These are phyloP conservation scores for Sebastes reedi DNA, from an alignment of 2,797 vertebrate species.

Conservation along the genomic window DNA sequence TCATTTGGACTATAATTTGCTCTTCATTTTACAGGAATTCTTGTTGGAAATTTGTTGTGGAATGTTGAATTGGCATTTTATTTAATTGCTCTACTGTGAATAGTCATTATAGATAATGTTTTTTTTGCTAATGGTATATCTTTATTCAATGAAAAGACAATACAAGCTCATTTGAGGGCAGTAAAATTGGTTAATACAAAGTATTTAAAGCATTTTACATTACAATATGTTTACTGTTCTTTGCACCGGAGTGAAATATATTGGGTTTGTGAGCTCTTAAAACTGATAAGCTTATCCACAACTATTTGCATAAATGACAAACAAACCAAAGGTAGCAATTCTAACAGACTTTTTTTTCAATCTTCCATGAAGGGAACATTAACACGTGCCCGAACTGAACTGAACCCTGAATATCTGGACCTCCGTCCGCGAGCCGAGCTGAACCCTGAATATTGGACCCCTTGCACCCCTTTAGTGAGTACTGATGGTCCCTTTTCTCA, in stretches of 20 bases:
- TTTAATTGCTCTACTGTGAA: slow-evolving; percentile 38
- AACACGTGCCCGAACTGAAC: slow-evolving; percentile 86
- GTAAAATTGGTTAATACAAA: slow-evolving; percentile 3
- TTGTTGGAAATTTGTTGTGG: slow-evolving; percentile 16
- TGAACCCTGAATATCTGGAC: slow-evolving; percentile 89
- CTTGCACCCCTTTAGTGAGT: slow-evolving; percentile 89
- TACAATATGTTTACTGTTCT: slow-evolving; percentile 13
- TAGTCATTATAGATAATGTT: slow-evolving; percentile 29
- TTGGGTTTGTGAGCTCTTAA: background rate
- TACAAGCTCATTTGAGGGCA: slow-evolving; percentile 1
- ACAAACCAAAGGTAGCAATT: slow-evolving; percentile 2
- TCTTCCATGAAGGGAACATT: slow-evolving; percentile 84
- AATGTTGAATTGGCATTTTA: slow-evolving; percentile 32
- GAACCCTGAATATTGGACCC: slow-evolving; percentile 88
- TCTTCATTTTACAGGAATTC: slow-evolving; percentile 32
- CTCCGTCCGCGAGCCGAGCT: slow-evolving; percentile 86
- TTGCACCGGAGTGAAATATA: background rate
- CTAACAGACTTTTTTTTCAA: slow-evolving; percentile 68
- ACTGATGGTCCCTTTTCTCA: slow-evolving; percentile 63
- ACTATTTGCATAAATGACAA: background rate
- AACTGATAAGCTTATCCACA: background rate
- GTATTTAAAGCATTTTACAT: background rate
- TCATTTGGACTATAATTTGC: slow-evolving; percentile 38
- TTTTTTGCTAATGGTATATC: slow-evolving; percentile 27
- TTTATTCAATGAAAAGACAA: slow-evolving; percentile 5